These are phyloP conservation scores for Idaea dimidiata DNA, from an alignment of 2,888 invertebrate genomes.

Conservation along the genomic window DNA sequence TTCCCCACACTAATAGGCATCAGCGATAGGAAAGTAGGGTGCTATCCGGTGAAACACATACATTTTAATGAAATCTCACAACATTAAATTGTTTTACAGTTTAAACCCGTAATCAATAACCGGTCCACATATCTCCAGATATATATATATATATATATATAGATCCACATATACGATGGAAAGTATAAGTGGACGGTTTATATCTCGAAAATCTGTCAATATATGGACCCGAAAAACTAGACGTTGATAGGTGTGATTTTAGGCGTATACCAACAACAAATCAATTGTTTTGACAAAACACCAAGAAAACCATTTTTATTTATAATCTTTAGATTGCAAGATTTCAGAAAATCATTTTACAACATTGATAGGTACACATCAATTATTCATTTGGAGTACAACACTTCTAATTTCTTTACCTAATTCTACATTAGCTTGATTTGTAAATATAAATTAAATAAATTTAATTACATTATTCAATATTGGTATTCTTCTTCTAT, in stretches of 20 bases:
- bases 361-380: conserved; percentile 58
- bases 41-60: conserved; percentile 66
- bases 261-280: background rate
- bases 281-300: too few species aligned
- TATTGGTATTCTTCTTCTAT: background rate
- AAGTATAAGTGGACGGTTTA: too few species aligned
- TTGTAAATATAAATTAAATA: background rate
- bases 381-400: conserved; percentile 41
- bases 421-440: background rate
- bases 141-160: too few species aligned
- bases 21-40: conserved; percentile 73
- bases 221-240: too few species aligned
- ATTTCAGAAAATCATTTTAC: conserved; percentile 56
- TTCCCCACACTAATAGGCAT: conserved; percentile 64
- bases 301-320: too few species aligned
- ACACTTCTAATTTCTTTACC: conserved; percentile 16
- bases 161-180: too few species aligned
- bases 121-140: too few species aligned
- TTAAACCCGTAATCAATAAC: too few species aligned
- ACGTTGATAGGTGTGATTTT: too few species aligned
- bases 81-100: background rate
- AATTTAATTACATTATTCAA: background rate
- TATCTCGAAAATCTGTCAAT: too few species aligned
- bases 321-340: conserved; percentile 42
- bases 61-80: conserved; percentile 50